phyloP scores from a whole-genome alignment of 2,888 invertebrate species.

The Drosophila koepferae region DNA sequence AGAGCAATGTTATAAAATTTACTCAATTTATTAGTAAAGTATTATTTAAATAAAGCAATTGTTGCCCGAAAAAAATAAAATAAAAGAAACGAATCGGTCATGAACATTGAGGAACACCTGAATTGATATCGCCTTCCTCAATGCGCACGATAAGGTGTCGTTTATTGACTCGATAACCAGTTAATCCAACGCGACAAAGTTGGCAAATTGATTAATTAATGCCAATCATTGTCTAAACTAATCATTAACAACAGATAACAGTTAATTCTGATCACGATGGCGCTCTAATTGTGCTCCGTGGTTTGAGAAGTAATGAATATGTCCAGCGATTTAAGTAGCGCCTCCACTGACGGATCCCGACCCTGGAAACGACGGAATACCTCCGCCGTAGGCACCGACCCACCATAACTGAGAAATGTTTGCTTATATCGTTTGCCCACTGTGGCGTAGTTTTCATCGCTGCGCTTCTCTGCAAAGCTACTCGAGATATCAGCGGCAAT shows the following conservation, averaged over 20 bases:
- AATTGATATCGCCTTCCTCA: slow-evolving; percentile 15
- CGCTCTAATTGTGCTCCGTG: slow-evolving; percentile 65
- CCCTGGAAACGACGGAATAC: slow-evolving; percentile 96
- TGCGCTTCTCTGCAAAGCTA: slow-evolving; percentile 88
- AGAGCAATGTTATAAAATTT: slow-evolving; percentile 43
- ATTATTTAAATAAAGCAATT: slow-evolving; percentile 57
- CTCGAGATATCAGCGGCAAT: slow-evolving; percentile 96
- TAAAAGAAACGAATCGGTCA: slow-evolving; percentile 1
- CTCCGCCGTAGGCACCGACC: slow-evolving; percentile 92
- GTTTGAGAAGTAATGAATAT: slow-evolving; percentile 79
- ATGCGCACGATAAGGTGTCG: slow-evolving; percentile 24
- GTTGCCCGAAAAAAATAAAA: slow-evolving; percentile 2
- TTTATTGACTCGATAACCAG: slow-evolving; percentile 29
- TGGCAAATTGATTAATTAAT: slow-evolving; percentile 30
- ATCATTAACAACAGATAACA: slow-evolving; percentile 45
- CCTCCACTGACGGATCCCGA: slow-evolving; percentile 94
- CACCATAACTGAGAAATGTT: slow-evolving; percentile 93
- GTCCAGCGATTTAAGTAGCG: slow-evolving; percentile 87
- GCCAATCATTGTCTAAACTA: slow-evolving; percentile 32
- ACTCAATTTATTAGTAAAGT: slow-evolving; percentile 44
- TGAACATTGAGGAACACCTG: slow-evolving; percentile 2
- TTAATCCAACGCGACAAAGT: slow-evolving; percentile 33
- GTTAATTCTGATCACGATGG: slow-evolving; percentile 14
- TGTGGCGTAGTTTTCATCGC: slow-evolving; percentile 83
- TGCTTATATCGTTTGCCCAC: slow-evolving; percentile 91